Conservation (phyloP, 92 coral and sea anemone species). For the Epizoanthus ramosus region DNA sequence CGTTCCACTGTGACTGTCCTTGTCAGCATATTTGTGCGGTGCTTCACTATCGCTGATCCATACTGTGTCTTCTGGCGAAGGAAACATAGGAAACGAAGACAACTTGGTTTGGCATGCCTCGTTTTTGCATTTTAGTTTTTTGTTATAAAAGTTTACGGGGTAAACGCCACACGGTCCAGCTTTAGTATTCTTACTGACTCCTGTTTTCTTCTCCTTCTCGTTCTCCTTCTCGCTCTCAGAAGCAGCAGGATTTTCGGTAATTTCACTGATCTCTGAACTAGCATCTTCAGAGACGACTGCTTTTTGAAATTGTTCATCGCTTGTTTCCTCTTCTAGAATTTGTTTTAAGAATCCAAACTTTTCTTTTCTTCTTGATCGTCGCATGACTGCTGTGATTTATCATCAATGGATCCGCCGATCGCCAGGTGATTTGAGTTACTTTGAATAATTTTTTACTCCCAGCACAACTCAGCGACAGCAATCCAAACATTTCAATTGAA, state of each 20-base stretch:
- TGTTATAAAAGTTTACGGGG: slow-evolving; percentile 66
- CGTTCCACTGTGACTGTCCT: not conserved
- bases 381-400: slow-evolving; percentile 33
- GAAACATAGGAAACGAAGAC: slow-evolving; percentile 79
- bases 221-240: slow-evolving; percentile 10
- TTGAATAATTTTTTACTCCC: not conserved
- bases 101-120: slow-evolving; percentile 81
- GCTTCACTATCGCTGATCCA: slow-evolving; percentile 82
- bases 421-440: too few species aligned
- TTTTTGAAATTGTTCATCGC: slow-evolving; percentile 27
- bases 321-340: slow-evolving; percentile 69
- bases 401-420: not conserved
- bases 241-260: slow-evolving; percentile 15
- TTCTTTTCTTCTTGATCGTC: slow-evolving; percentile 57
- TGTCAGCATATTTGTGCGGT: not conserved
- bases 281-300: slow-evolving; percentile 18
- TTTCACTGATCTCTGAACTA: slow-evolving; percentile 13
- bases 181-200: slow-evolving; percentile 8
- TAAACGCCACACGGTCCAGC: slow-evolving; percentile 71
- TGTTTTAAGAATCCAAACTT: slow-evolving; percentile 77
- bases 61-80: slow-evolving; percentile 75
- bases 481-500: too few species aligned
- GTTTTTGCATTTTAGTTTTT: slow-evolving; percentile 49
- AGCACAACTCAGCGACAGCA: too few species aligned
- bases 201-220: slow-evolving; percentile 23